Conservation (phyloP, 2,888 invertebrate species). For the Apamea crenata region DNA sequence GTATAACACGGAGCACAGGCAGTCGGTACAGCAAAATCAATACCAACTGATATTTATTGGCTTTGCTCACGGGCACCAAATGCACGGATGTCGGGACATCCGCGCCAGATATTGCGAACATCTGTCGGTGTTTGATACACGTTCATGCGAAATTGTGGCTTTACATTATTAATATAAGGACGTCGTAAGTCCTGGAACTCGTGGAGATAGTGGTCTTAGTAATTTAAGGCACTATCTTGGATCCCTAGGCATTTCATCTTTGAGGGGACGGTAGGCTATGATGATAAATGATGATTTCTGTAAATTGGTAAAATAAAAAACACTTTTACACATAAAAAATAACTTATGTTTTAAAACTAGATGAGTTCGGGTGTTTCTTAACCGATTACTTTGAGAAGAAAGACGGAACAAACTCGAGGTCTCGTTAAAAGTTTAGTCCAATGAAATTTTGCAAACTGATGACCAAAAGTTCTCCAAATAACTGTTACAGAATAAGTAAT, state of each 20-base stretch:
- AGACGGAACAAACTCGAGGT: too few species aligned
- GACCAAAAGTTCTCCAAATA: not conserved
- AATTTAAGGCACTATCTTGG: not conserved
- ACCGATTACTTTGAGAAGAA: too few species aligned
- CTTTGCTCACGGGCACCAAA: conserved; percentile 52
- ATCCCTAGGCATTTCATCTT: not conserved
- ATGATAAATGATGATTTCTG: too few species aligned
- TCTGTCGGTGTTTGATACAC: conserved; percentile 59
- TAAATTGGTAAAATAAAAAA: too few species aligned
- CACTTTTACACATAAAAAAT: too few species aligned
- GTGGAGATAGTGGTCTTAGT: conserved; percentile 1
- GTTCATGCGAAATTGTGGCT: conserved; percentile 47
- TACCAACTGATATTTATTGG: conserved; percentile 64
- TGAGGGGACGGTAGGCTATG: not conserved
- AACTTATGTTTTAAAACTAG: too few species aligned
- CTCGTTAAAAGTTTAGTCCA: too few species aligned
- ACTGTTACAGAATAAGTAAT: not conserved
- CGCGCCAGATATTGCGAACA: conserved; percentile 60
- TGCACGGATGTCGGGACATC: conserved; percentile 43
- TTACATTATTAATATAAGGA: conserved; percentile 38
- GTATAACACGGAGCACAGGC: conserved; percentile 37
- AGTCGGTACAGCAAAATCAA: conserved; percentile 60
- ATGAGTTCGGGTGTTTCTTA: too few species aligned
- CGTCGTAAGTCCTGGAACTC: conserved; percentile 11
- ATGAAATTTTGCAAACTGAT: not conserved